phyloP scores from a whole-genome alignment of 2,888 invertebrate genomes.

The Leucania comma region DNA sequence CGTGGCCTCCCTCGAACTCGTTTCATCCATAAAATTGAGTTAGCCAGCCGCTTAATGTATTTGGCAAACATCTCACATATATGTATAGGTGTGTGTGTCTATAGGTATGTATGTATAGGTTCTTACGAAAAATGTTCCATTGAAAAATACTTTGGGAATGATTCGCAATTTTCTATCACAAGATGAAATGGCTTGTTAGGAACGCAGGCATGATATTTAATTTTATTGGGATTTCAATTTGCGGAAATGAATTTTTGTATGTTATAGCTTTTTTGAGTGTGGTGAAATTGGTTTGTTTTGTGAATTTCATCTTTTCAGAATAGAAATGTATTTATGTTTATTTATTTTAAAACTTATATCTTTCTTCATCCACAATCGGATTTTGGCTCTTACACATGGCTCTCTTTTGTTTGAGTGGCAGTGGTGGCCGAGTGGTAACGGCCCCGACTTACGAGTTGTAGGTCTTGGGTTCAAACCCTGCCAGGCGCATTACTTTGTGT shows the following conservation, averaged over 20 bases:
- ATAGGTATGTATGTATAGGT: conserved; percentile 10
- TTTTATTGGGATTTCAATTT: conserved; percentile 61
- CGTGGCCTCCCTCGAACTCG: conserved; percentile 73
- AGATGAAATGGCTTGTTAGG: conserved; percentile 49
- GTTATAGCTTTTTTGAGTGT: conserved; percentile 9
- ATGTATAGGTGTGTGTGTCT: conserved; percentile 2
- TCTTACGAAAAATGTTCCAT: conserved; percentile 32
- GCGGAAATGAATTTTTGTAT: conserved; percentile 16
- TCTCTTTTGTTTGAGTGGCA: too few species aligned
- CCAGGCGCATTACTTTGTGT: too few species aligned
- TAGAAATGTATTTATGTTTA: background rate
- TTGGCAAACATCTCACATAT: conserved; percentile 78
- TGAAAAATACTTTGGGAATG: conserved; percentile 54
- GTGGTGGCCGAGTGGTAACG: too few species aligned
- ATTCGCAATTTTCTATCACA: conserved; percentile 55
- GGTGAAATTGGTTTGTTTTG: conserved; percentile 4
- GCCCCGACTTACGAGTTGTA: too few species aligned
- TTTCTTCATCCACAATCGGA: background rate
- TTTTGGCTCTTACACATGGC: too few species aligned
- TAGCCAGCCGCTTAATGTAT: conserved; percentile 82
- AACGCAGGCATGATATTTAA: conserved; percentile 46
- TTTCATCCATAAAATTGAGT: conserved; percentile 84
- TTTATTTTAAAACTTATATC: background rate
- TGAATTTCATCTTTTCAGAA: background rate
- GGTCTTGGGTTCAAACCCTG: too few species aligned